Conservation (phyloP, 2,888 invertebrate genomes). For the Drosophila pseudotakahashii region DNA sequence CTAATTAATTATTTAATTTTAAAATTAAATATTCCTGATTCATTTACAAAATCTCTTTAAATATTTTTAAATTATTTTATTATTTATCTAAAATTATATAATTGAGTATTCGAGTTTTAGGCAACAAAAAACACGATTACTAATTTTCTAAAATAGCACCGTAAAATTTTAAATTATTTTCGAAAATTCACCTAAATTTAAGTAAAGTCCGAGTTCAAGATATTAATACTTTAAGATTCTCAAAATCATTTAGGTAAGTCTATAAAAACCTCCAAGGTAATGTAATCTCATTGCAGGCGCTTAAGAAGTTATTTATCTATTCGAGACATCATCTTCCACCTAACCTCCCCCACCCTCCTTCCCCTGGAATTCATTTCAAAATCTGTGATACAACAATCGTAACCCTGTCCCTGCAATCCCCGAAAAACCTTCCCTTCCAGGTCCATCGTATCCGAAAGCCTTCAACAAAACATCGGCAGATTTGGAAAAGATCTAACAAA, state of each 20-base stretch:
- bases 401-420: not conserved
- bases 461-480: conserved; percentile 19
- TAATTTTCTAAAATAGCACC: not conserved
- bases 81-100: no score
- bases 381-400: conserved; percentile 68
- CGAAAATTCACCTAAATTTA: not conserved
- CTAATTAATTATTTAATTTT: no score
- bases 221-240: not conserved
- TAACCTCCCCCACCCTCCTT: not conserved
- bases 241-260: not conserved
- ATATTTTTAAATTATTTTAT: no score
- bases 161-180: not conserved
- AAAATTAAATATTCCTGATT: no score
- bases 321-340: conserved; percentile 3
- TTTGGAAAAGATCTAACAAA: conserved; percentile 21
- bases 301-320: not conserved
- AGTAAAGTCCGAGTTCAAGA: not conserved
- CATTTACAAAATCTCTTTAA: no score
- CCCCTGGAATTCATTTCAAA: conserved; percentile 60
- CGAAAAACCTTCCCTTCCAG: not conserved
- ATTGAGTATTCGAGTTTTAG: no score
- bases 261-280: not conserved
- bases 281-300: not conserved
- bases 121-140: not conserved
- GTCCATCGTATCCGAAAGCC: conserved; percentile 56